Evolutionary conservation across 2,888 invertebrate species (phyloP).

Genomic region (Drosophila mercatorum): DNA sequence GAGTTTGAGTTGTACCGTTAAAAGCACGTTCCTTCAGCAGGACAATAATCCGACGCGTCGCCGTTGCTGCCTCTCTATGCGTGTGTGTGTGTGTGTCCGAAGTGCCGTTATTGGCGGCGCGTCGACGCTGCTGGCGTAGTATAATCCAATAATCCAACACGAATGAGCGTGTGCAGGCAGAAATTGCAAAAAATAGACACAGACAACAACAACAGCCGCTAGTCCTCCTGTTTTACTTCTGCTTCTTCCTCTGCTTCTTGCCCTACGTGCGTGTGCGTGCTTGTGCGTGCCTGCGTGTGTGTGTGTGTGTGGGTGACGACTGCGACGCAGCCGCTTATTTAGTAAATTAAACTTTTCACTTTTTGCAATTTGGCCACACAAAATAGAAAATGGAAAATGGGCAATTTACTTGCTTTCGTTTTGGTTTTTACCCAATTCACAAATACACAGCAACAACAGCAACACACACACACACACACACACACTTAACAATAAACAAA

Average conservation of each 20-base stretch:
- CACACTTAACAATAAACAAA: slow-evolving; percentile 51
- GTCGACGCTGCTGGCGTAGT: slow-evolving; percentile 50
- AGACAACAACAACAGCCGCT: slow-evolving; percentile 64
- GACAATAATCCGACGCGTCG: slow-evolving; percentile 65
- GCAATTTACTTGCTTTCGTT: slow-evolving; percentile 69
- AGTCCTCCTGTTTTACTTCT: slow-evolving; percentile 10
- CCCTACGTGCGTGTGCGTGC: slow-evolving; percentile 24
- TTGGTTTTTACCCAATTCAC: slow-evolving; percentile 63
- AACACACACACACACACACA: slow-evolving; percentile 27
- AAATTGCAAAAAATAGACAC: slow-evolving; percentile 76
- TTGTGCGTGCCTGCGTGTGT: slow-evolving; percentile 7
- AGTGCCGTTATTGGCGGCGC: slow-evolving; percentile 67
- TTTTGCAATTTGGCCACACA: slow-evolving; percentile 65
- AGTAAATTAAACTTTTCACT: slow-evolving; percentile 80
- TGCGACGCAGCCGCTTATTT: slow-evolving; percentile 63
- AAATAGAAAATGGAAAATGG: slow-evolving; percentile 61
- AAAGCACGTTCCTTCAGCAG: slow-evolving; percentile 64
- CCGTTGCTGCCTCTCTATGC: slow-evolving; percentile 21
- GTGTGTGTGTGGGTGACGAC: slow-evolving; percentile 23
- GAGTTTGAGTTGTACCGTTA: slow-evolving; percentile 42
- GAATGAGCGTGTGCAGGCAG: slow-evolving; percentile 76
- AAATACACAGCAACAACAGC: slow-evolving; percentile 29
- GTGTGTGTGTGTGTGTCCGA: slow-evolving; percentile 26
- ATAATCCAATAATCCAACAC: slow-evolving; percentile 81
- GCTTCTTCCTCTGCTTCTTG: not conserved